Conservation (phyloP, 1,140 invertebrate genomes). For the Hormaphis cornu region DNA sequence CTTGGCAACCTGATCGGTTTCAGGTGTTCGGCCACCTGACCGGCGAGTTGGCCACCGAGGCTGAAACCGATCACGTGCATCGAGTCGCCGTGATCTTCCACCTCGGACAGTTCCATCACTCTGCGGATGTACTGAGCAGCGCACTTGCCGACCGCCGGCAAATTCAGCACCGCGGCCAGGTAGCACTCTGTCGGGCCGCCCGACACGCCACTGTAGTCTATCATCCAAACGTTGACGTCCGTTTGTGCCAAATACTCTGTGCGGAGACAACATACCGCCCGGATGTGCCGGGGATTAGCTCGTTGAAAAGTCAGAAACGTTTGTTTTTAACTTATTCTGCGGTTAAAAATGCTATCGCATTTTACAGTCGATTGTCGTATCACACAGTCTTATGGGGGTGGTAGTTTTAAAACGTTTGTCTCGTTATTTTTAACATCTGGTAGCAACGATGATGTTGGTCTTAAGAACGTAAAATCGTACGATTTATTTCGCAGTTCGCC, state of each 20-base stretch:
- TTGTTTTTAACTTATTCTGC: too few species aligned
- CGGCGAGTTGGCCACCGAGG: slow-evolving; percentile 55
- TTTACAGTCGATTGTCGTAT: too few species aligned
- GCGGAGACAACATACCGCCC: slow-evolving; percentile 21
- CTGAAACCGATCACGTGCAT: slow-evolving; percentile 62
- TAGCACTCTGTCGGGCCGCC: slow-evolving; percentile 50
- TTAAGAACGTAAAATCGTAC: too few species aligned
- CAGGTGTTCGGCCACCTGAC: slow-evolving; percentile 48
- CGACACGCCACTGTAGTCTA: slow-evolving; percentile 56
- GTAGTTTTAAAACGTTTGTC: too few species aligned
- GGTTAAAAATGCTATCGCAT: too few species aligned
- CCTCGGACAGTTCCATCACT: slow-evolving; percentile 43
- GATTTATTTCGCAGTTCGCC: too few species aligned
- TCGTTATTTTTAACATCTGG: too few species aligned
- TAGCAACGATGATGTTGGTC: too few species aligned
- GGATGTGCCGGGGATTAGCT: too few species aligned
- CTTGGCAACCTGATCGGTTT: slow-evolving; percentile 47
- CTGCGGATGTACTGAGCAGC: slow-evolving; percentile 49
- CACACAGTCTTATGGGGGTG: too few species aligned
- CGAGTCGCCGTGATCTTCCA: slow-evolving; percentile 41
- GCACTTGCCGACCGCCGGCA: slow-evolving; percentile 52
- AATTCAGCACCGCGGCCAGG: slow-evolving; percentile 53
- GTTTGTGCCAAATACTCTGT: slow-evolving; percentile 53
- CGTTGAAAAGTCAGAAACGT: too few species aligned
- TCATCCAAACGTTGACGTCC: slow-evolving; percentile 52